Evolutionary conservation across 1,140 invertebrate genomes (phyloP), one percentile per base, ranked within the genome.

Genomic region (Stegodyphus mimosarum): DNA sequence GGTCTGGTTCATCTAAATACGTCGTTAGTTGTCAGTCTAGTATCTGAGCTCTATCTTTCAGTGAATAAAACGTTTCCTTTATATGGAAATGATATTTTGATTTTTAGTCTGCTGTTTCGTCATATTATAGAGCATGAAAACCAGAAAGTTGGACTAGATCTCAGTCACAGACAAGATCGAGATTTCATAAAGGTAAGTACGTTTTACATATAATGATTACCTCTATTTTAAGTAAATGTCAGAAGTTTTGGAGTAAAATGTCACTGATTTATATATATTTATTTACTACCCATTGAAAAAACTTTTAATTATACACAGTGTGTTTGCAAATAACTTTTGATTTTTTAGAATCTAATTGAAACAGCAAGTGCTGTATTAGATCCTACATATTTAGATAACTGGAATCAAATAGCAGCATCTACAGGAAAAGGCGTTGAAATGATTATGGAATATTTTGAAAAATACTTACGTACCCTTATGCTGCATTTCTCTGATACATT

Each of bases 81-180:
- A 75, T 97, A 96, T 89, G 97, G 97, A 0, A 95, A 95, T 0
- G 97, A 99, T 91, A 91, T 98, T 0, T 90, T 97, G 7, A 93
- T 98, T 0, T 93, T 94, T 0, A 94, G 95, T 87, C 93, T 95
- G 5, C 92, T 98, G 1, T 89, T 98, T 1, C 91, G 93, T 60
- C 93, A 94, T 69, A 90, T 99, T 2, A 90, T 99, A 7, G 92
- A 93, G 50, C 95, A 98, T 89, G 93, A 93, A 88, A 89, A 88
- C 49, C 83, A 88, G 66, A 94, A 97, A 88, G 92, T 93, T 33
- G 97, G 97, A 0, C 91, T 99, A 0, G 96, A 97, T 90, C 92
- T 99, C 53, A 97, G 97, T 9, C 97, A 99, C 89, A 96, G 96
- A 88, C 97, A 98, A 90, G 97, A 99, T 89, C 96, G 96, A 89